phyloP scores from a whole-genome alignment of 2,797 vertebrate genomes.

The Lindbergichthys nudifrons region DNA sequence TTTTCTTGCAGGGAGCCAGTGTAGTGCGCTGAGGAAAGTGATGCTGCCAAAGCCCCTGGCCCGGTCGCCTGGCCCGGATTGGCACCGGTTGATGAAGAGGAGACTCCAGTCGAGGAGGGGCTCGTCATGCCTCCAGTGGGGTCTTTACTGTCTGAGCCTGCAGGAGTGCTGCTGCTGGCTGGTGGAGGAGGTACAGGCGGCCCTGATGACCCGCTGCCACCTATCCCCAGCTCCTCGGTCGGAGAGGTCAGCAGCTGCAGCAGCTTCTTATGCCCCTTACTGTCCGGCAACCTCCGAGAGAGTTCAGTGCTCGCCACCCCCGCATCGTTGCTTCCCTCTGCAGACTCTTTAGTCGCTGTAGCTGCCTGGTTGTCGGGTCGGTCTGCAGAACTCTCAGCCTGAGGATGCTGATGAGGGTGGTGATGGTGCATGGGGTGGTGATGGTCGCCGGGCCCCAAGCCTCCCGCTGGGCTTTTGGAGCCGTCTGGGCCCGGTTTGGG shows the following conservation, averaged over 20 bases:
- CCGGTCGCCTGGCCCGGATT: slow-evolving; percentile 55
- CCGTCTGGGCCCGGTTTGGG: slow-evolving; percentile 81
- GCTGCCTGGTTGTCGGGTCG: slow-evolving; percentile 87
- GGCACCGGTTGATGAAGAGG: slow-evolving; percentile 80
- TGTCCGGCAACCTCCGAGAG: slow-evolving; percentile 88
- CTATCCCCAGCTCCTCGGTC: slow-evolving; percentile 89
- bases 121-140: slow-evolving; percentile 88
- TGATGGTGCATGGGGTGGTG: slow-evolving; percentile 79
- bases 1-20: slow-evolving; percentile 93
- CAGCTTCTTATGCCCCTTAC: slow-evolving; percentile 95
- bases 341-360: slow-evolving; percentile 70
- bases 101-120: slow-evolving; percentile 93
- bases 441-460: slow-evolving; percentile 84
- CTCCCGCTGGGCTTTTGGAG: slow-evolving; percentile 90
- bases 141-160: slow-evolving; percentile 90
- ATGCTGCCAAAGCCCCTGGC: slow-evolving; percentile 85
- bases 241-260: slow-evolving; percentile 95
- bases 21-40: slow-evolving; percentile 78
- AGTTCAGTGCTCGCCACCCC: slow-evolving; percentile 81
- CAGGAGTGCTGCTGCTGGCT: slow-evolving; percentile 79
- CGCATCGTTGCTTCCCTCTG: slow-evolving; percentile 81
- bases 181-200: slow-evolving; percentile 70
- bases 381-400: slow-evolving; percentile 88
- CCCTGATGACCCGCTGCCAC: slow-evolving; percentile 65
- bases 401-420: slow-evolving; percentile 82